Percentiles rank a stretch among this genome's conserved stretches.
Conservation (phyloP, 2,888 invertebrate species). For the Hydropsyche betteni region DNA sequence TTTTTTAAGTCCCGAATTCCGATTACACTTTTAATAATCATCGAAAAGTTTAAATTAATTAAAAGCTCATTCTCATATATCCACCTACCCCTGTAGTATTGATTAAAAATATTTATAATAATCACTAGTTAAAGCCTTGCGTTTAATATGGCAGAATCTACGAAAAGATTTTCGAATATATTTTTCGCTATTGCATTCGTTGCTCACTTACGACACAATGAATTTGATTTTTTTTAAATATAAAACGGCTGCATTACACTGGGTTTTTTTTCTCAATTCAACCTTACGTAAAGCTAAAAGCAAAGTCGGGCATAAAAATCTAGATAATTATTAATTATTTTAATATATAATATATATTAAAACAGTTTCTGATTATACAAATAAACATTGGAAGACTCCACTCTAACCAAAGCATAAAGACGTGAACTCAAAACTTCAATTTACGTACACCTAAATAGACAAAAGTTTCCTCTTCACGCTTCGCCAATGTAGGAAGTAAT, state of each 20-base stretch:
- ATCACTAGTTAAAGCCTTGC: slow-evolving; percentile 22
- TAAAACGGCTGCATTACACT: too few species aligned
- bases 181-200: slow-evolving; percentile 3
- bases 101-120: neutral
- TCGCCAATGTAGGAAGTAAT: neutral
- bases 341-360: slow-evolving; percentile 1
- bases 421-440: neutral
- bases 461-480: neutral
- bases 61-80: slow-evolving; percentile 8
- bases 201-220: slow-evolving; percentile 21
- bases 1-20: too few species aligned
- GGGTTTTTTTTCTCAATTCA: too few species aligned
- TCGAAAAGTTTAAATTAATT: neutral
- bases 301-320: slow-evolving; percentile 7
- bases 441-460: neutral
- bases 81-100: slow-evolving; percentile 14
- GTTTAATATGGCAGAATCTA: slow-evolving; percentile 23
- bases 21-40: too few species aligned
- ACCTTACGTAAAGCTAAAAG: slow-evolving; percentile 15
- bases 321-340: neutral
- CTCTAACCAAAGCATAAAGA: slow-evolving; percentile 28
- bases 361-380: neutral
- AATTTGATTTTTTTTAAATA: too few species aligned
- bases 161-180: neutral
- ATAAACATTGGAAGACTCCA: slow-evolving; percentile 30